Evolutionary conservation across 2,888 invertebrate genomes (phyloP).

Genomic region (Choreutis nemorana): DNA sequence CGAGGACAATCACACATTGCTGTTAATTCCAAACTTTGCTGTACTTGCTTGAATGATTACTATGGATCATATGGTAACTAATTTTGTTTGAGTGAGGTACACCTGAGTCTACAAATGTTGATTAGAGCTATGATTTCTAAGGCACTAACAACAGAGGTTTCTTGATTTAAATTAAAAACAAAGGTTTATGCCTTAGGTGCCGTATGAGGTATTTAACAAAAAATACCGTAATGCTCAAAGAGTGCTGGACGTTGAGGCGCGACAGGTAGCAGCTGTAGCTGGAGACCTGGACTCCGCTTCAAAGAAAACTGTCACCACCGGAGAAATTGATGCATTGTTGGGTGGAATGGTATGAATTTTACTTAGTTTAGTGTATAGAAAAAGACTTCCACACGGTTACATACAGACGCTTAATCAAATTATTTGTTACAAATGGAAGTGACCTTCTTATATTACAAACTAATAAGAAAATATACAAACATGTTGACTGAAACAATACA

Average conservation of each 20-base stretch:
- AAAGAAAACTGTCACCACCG: conserved; percentile 52
- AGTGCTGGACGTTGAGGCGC: conserved; percentile 89
- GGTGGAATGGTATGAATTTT: conserved; percentile 75
- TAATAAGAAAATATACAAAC: too few relatives aligned
- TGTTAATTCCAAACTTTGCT: too few relatives aligned
- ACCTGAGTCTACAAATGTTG: conserved; percentile 2
- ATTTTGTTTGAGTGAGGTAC: conserved; percentile 1
- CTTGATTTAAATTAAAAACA: conserved; percentile 3
- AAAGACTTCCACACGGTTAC: too few relatives aligned
- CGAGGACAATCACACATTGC: too few relatives aligned
- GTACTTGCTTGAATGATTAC: too few relatives aligned
- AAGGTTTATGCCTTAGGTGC: conserved; percentile 71
- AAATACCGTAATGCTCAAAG: conserved; percentile 96
- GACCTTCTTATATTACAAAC: too few relatives aligned
- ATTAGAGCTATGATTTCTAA: too few relatives aligned
- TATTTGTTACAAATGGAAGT: background rate
- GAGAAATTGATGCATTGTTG: conserved; percentile 81
- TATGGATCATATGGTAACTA: too few relatives aligned
- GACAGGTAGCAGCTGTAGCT: conserved; percentile 84
- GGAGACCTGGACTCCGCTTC: conserved; percentile 80
- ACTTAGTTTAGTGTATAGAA: background rate
- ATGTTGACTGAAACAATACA: too few relatives aligned
- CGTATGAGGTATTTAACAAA: conserved; percentile 97
- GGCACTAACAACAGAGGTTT: too few relatives aligned
- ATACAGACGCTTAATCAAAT: too few relatives aligned